These are phyloP conservation scores for Lasioglossum zephyrum DNA, from an alignment of 2,888 invertebrate species.

Conservation along the genomic window DNA sequence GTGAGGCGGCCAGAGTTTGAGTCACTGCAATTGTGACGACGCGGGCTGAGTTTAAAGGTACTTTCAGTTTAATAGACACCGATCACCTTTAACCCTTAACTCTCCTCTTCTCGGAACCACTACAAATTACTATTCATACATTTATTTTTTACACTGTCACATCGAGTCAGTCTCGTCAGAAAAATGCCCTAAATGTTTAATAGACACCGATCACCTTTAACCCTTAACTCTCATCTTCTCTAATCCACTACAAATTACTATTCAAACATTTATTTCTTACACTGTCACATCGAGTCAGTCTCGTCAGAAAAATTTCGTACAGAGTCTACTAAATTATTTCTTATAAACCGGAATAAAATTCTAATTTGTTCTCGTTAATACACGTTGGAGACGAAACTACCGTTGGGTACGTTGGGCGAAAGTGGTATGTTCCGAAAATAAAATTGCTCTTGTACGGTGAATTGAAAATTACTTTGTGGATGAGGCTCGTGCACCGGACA, in stretches of 20 bases:
- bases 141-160: background rate
- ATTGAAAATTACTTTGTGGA: background rate
- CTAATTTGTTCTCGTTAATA: background rate
- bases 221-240: background rate
- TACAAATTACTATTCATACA: background rate
- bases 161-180: background rate
- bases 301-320: background rate
- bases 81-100: background rate
- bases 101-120: background rate
- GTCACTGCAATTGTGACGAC: background rate
- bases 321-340: background rate
- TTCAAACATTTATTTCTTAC: background rate
- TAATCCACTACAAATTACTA: background rate
- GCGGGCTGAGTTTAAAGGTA: background rate
- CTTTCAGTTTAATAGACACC: background rate
- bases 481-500: background rate
- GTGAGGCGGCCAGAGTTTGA: background rate
- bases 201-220: background rate
- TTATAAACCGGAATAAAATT: background rate
- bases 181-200: background rate
- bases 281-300: background rate
- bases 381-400: background rate
- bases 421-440: background rate
- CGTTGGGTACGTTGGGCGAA: too few relatives aligned
- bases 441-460: background rate